These are phyloP conservation scores for Tetanocera ferruginea DNA, from an alignment of 2,888 invertebrate species.

Conservation along the genomic window DNA sequence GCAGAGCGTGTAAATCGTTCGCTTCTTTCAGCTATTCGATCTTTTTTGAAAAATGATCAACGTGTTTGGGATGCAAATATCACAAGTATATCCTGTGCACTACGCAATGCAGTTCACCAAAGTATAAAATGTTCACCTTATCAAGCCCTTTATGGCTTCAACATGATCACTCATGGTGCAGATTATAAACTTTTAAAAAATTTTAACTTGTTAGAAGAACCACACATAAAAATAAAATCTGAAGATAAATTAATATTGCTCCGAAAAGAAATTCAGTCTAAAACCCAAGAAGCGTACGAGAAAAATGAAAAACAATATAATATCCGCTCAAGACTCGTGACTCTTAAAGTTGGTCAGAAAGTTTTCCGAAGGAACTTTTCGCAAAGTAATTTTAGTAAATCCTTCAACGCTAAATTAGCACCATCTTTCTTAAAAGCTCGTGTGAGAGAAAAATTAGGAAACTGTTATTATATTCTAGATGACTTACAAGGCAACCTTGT, in stretches of 20 bases:
- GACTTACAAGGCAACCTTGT: not conserved
- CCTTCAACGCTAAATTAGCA: constrained; percentile 10
- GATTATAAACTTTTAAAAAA: constrained; percentile 27
- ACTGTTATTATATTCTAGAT: not conserved
- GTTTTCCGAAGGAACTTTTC: constrained; percentile 19
- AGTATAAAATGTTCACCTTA: constrained; percentile 36
- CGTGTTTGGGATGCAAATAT: constrained; percentile 35
- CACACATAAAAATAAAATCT: not conserved
- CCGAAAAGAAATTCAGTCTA: not conserved
- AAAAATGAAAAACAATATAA: not conserved
- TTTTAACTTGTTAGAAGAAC: not conserved
- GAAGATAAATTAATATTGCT: not conserved
- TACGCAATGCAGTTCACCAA: constrained; percentile 32
- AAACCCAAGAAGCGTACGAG: not conserved
- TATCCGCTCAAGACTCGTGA: not conserved
- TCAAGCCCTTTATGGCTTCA: constrained; percentile 40
- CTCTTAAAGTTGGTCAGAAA: not conserved
- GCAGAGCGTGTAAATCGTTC: constrained; percentile 44
- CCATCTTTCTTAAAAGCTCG: constrained; percentile 4
- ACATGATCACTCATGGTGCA: constrained; percentile 42
- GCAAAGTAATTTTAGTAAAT: constrained; percentile 4
- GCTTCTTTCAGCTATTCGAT: constrained; percentile 38
- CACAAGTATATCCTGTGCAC: constrained; percentile 20
- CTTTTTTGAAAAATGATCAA: constrained; percentile 40
- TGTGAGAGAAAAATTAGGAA: not conserved